Conservation (phyloP, 2,888 invertebrate genomes). For the Oligia latruncula region DNA sequence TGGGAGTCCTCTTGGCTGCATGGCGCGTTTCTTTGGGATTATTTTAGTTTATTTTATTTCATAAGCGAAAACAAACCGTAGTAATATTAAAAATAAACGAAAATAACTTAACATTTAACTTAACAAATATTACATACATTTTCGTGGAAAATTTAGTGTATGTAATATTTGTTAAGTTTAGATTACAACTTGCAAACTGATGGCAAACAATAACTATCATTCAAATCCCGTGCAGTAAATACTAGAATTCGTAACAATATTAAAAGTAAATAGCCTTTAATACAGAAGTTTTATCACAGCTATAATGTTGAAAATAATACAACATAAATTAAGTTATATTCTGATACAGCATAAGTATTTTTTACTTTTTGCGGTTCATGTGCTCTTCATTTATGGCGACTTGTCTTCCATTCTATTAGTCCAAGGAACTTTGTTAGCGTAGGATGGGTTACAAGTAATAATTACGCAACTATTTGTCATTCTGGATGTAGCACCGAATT, state of each 20-base stretch:
- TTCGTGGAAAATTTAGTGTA: not conserved
- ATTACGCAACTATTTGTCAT: slow-evolving; percentile 16
- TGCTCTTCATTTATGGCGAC: not conserved
- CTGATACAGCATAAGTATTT: not conserved
- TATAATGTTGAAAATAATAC: not conserved
- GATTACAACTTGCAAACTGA: not conserved
- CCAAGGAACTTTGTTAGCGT: not conserved
- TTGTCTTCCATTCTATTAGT: not conserved
- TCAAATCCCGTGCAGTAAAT: not conserved
- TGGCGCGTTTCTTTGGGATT: not conserved
- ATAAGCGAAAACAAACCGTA: not conserved
- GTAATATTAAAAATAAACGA: too few species aligned
- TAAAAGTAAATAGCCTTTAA: not conserved
- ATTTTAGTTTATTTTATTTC: not conserved
- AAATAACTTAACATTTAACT: too few species aligned
- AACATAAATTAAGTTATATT: not conserved
- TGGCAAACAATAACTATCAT: not conserved
- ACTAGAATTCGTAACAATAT: not conserved
- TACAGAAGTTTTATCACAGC: not conserved
- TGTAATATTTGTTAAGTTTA: too few species aligned
- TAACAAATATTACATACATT: not conserved
- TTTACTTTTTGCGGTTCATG: not conserved
- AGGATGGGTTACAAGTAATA: not conserved
- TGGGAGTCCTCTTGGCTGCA: not conserved
- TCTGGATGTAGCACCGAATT: slow-evolving; percentile 17